phyloP scores from a whole-genome alignment of 2,888 invertebrate species.

The Andrena trimmerana region DNA sequence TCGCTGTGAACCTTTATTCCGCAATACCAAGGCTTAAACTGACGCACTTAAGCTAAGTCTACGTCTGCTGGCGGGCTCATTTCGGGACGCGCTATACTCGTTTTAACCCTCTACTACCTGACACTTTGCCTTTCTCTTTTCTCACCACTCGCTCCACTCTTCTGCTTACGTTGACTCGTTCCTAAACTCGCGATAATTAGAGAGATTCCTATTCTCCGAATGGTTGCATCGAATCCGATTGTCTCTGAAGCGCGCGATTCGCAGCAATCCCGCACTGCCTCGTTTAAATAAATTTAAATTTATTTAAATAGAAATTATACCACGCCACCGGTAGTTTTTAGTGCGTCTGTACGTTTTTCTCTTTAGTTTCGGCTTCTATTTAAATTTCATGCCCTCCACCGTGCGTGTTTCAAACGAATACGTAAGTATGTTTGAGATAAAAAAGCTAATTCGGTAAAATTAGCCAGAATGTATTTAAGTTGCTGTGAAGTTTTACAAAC shows the following conservation, averaged over 20 bases:
- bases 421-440: constrained; percentile 10
- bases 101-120: constrained; percentile 62
- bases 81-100: constrained; percentile 63
- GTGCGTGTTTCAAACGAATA: constrained; percentile 20
- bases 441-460: constrained; percentile 21
- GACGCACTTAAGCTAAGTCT: constrained; percentile 78
- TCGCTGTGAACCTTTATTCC: constrained; percentile 69
- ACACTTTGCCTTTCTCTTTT: constrained; percentile 39
- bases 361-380: constrained; percentile 13
- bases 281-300: constrained; percentile 57
- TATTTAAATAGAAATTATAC: constrained; percentile 57
- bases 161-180: not conserved
- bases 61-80: constrained; percentile 63
- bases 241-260: constrained; percentile 8
- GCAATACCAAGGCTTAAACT: constrained; percentile 78
- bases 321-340: not conserved
- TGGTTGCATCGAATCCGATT: constrained; percentile 22
- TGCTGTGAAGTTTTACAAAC: not conserved
- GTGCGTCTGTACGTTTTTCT: not conserved
- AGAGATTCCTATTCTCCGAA: constrained; percentile 17
- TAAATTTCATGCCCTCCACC: constrained; percentile 34
- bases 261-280: constrained; percentile 2
- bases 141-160: constrained; percentile 8
- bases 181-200: constrained; percentile 35
- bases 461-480: constrained; percentile 11